These are phyloP conservation scores for Corythornis vintsioides DNA, from an alignment of 2,113 vertebrate species.

Conservation along the genomic window DNA sequence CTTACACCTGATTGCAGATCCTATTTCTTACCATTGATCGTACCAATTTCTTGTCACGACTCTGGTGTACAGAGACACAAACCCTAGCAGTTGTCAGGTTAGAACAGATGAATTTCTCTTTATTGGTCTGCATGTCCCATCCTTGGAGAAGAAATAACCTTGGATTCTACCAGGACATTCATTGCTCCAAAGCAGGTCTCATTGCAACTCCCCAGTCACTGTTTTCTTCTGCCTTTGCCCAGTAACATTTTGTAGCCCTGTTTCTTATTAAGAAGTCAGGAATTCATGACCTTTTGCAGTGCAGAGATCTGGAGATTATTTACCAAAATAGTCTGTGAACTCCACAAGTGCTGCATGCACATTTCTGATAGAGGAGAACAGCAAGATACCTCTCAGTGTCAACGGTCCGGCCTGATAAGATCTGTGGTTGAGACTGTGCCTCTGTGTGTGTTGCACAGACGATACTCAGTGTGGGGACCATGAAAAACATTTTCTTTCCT, in stretches of 20 bases:
- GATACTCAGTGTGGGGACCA: background rate
- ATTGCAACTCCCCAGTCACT: background rate
- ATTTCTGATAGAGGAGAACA: background rate
- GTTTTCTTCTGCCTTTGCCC: background rate
- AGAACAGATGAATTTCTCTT: background rate
- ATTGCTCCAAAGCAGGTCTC: background rate
- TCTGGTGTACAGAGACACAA: background rate
- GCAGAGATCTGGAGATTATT: constrained; percentile 39
- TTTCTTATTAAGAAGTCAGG: background rate
- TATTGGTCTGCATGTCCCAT: background rate
- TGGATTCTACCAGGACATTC: background rate
- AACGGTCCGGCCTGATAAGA: constrained; percentile 32
- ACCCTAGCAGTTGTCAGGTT: background rate
- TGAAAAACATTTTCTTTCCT: background rate
- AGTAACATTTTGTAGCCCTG: background rate
- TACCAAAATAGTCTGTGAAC: constrained; percentile 22
- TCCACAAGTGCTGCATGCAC: background rate
- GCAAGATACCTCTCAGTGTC: background rate
- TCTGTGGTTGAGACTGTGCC: constrained; percentile 17
- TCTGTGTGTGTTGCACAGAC: background rate
- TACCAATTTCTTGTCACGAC: background rate
- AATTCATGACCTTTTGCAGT: constrained; percentile 32
- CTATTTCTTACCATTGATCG: background rate
- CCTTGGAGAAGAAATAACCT: background rate
- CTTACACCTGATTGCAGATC: background rate